These are phyloP conservation scores for Canis aureus DNA, from an alignment of 2,113 vertebrate species.

Conservation along the genomic window DNA sequence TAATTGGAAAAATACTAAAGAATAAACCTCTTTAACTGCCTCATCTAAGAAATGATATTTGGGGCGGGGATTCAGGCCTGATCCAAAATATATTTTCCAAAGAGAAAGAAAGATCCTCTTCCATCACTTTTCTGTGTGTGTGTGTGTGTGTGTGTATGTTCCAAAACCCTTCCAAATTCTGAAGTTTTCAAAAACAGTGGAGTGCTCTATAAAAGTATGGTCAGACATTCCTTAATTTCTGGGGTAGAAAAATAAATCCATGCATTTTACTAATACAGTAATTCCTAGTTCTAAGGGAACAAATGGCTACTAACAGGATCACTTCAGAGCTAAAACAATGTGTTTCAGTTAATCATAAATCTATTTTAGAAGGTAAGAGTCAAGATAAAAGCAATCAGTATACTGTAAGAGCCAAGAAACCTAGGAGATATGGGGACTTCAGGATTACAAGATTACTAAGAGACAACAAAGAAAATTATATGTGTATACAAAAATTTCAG, in stretches of 20 bases:
- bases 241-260: neutral
- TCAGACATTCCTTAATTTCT: neutral
- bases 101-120: neutral
- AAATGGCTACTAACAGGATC: neutral
- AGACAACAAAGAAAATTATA: conserved; percentile 22
- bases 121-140: neutral
- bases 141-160: neutral
- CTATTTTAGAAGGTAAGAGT: neutral
- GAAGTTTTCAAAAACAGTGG: conserved; percentile 6
- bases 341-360: neutral
- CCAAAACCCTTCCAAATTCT: neutral
- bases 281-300: neutral
- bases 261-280: neutral
- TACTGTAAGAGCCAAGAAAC: neutral
- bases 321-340: neutral
- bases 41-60: conserved; percentile 36
- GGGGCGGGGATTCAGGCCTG: neutral
- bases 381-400: conserved; percentile 8
- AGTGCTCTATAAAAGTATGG: neutral
- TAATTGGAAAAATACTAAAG: neutral
- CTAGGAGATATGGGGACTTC: neutral
- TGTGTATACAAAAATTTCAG: neutral
- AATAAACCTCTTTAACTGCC: neutral
- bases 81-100: conserved; percentile 50
- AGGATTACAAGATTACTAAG: neutral